Base-by-base conservation (phyloP, 2,797 vertebrate species). In the Chaetophractus vellerosus region DNA sequence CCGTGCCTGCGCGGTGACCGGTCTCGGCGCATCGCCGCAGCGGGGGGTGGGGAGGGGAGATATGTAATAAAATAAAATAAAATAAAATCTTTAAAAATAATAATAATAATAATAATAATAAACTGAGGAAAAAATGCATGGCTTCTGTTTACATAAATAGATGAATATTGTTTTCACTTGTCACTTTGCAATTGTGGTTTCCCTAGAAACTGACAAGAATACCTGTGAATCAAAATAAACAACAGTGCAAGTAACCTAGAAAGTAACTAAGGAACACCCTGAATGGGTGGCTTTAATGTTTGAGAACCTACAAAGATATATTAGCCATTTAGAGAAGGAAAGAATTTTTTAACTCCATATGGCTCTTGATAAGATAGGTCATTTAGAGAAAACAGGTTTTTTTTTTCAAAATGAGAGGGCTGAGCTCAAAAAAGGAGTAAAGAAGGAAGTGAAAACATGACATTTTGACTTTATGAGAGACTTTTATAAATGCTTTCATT, bases 401-500 rank as follows among this genome's bases (percentile, higher is more conserved):
- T 76, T 96, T 80, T 76, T 96, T 91, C 45, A 45, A 93, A 64
- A 55, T 61, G 64, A 88, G 88, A 94, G 12, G 21, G 71, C 61
- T 52, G 23, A 68, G 19, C 16, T 45, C 31, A 50, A 82, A 90
- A 33, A 71, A 50, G 52, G 23, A 66, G 9, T 38, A 74, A 3
- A 31, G 1, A 26, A 93, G 12, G 12, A 89, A 69, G 68, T 97
- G 76, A 90, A 97, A 97, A 75, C 59, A 89, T 33, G 45, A 50
- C n/a, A 79, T 72, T 89, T 87, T 90, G 76, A 33, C 36, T 94
- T 88, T 79, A 86, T 23, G 55, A 10, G 2, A 48, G 21, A 68
- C 45, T 97, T 90, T 88, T 68, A 68, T 82, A 89, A 86, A 92
- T 66, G 59, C 33, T 95, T 90, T 4, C 36, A 48, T 95, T 97